These are phyloP conservation scores for Synergus gifuensis DNA, from an alignment of 2,888 invertebrate genomes.

Conservation along the genomic window DNA sequence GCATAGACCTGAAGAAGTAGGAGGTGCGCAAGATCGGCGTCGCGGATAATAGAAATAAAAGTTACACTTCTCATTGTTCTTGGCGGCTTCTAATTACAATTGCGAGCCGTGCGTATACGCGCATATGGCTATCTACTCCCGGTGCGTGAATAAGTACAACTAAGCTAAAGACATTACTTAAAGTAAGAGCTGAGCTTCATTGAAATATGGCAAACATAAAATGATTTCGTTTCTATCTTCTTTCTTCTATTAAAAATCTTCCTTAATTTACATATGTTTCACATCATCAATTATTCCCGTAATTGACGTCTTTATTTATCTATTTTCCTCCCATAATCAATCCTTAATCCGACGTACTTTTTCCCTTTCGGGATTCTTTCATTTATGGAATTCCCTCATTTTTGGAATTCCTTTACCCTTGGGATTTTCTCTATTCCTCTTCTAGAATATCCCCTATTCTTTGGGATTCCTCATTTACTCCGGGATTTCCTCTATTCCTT, in stretches of 20 bases:
- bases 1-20: slow-evolving; percentile 12
- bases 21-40: slow-evolving; percentile 65
- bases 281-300: not conserved
- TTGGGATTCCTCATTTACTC: too few relatives aligned
- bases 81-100: slow-evolving; percentile 73
- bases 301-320: not conserved
- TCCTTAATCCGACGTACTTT: too few relatives aligned
- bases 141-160: slow-evolving; percentile 51
- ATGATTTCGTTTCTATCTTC: not conserved
- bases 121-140: slow-evolving; percentile 53
- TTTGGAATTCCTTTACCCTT: too few relatives aligned
- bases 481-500: too few relatives aligned
- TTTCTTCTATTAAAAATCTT: not conserved
- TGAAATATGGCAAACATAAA: slow-evolving; percentile 16
- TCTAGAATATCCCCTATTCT: too few relatives aligned
- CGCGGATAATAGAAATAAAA: slow-evolving; percentile 75
- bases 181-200: not conserved
- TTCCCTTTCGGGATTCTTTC: too few relatives aligned
- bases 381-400: too few relatives aligned
- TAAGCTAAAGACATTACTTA: slow-evolving; percentile 31
- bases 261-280: not conserved
- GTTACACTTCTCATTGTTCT: slow-evolving; percentile 75
- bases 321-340: too few relatives aligned
- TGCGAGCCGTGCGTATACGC: slow-evolving; percentile 55
- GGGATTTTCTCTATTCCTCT: too few relatives aligned